Evolutionary conservation across 2,797 vertebrate genomes (phyloP).

Genomic region (Pipistrellus nathusii): DNA sequence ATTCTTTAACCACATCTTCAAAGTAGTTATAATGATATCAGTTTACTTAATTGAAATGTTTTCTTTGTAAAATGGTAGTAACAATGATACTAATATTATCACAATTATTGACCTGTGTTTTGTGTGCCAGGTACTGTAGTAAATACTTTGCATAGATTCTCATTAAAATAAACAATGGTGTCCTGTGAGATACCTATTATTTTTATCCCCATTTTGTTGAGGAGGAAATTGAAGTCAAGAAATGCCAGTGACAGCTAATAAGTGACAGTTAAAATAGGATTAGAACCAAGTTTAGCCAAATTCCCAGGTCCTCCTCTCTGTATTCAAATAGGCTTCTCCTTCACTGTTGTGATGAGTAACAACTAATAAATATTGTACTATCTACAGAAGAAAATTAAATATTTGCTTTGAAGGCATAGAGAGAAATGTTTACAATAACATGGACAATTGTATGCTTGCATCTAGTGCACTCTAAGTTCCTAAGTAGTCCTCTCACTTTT

Average conservation of each 20-base stretch:
- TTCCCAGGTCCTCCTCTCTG: background rate
- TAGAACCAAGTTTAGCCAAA: background rate
- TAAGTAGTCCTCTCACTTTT: conserved; percentile 51
- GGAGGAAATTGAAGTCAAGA: no score
- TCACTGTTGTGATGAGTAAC: background rate
- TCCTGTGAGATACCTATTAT: no score
- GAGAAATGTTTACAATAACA: background rate
- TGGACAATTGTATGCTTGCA: background rate
- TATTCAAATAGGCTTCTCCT: background rate
- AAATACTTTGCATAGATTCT: conserved; percentile 1
- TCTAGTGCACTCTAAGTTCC: background rate
- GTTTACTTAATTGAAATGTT: conserved; percentile 13
- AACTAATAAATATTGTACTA: background rate
- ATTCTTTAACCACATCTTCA: background rate
- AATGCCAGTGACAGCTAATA: no score
- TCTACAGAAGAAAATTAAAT: background rate
- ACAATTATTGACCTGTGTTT: background rate
- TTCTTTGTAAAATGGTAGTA: background rate
- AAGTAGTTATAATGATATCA: background rate
- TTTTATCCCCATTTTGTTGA: no score
- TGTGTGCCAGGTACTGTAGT: background rate
- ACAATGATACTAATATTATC: background rate
- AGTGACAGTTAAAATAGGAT: no score
- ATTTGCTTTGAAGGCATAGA: background rate
- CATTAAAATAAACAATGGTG: no score